A percentile compares a stretch with the other conserved stretches of the same genome.
phyloP scores from a whole-genome alignment of 2,797 vertebrate genomes.

The Paguma larvata region DNA sequence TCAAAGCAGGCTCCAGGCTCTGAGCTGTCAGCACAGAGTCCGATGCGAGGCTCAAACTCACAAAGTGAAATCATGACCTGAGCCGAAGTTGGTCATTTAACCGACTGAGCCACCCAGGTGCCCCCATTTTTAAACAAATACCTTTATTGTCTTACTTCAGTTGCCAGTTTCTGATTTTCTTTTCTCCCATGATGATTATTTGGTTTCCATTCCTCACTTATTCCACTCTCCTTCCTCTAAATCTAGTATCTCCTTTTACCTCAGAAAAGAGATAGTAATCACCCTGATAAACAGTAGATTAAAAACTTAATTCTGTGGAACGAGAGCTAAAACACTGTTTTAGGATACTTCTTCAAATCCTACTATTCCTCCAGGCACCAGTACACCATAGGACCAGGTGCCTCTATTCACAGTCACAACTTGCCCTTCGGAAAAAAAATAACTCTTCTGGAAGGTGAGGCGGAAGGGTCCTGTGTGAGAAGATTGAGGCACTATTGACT shows the following conservation, averaged over 20 bases:
- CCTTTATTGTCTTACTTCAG: constrained; percentile 50
- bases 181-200: constrained; percentile 61
- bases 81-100: too few relatives aligned
- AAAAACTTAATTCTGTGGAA: constrained; percentile 23
- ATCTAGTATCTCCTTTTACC: constrained; percentile 19
- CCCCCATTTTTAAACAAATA: constrained; percentile 69
- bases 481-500: neutral
- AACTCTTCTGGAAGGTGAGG: neutral
- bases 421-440: neutral
- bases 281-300: constrained; percentile 14
- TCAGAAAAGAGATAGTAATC: constrained; percentile 36
- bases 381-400: neutral
- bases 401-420: neutral
- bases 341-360: constrained; percentile 9
- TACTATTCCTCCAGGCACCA: constrained; percentile 37
- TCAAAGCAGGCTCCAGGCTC: too few relatives aligned
- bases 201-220: constrained; percentile 49
- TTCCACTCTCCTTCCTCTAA: constrained; percentile 26
- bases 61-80: too few relatives aligned
- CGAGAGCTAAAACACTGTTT: constrained; percentile 48
- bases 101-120: too few relatives aligned
- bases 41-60: too few relatives aligned
- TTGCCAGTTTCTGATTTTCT: constrained; percentile 64
- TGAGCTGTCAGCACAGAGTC: too few relatives aligned
- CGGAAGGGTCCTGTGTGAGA: neutral